phyloP scores from a whole-genome alignment of 2,797 vertebrate genomes.

The Cyclura pinguis region DNA sequence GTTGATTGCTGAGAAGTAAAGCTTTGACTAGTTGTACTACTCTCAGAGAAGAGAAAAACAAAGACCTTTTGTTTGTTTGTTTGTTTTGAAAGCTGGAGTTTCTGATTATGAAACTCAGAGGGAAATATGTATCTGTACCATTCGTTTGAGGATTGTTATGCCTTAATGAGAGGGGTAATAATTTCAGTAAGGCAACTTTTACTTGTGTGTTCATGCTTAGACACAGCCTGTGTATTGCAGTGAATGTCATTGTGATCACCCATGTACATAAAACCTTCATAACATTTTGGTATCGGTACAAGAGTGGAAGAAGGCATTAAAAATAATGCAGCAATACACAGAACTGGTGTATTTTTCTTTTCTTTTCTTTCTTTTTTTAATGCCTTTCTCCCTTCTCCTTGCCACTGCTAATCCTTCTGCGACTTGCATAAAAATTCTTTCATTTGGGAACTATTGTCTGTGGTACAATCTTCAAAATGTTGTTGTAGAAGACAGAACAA shows the following conservation, averaged over 20 bases:
- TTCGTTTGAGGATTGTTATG: neutral
- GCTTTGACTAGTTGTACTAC: too few relatives aligned
- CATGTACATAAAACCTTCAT: neutral
- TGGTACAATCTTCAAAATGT: neutral
- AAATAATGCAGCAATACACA: neutral
- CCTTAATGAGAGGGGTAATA: neutral
- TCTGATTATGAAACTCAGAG: too few relatives aligned
- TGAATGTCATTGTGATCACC: neutral
- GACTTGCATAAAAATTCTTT: neutral
- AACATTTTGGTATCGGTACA: neutral
- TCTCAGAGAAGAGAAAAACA: neutral
- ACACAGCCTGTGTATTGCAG: too few relatives aligned
- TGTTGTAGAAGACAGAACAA: neutral
- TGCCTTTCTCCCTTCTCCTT: neutral
- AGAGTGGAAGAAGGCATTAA: neutral
- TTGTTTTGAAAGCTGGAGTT: neutral
- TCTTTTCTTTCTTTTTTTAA: neutral
- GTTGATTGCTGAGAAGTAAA: neutral
- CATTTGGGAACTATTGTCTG: neutral
- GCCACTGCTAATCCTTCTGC: neutral
- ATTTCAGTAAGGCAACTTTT: neutral
- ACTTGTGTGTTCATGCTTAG: neutral
- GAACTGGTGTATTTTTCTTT: neutral
- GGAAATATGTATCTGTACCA: neutral
- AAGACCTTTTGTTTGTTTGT: neutral